Conservation (phyloP, 1,140 invertebrate species). For the Chironomus tepperi region DNA sequence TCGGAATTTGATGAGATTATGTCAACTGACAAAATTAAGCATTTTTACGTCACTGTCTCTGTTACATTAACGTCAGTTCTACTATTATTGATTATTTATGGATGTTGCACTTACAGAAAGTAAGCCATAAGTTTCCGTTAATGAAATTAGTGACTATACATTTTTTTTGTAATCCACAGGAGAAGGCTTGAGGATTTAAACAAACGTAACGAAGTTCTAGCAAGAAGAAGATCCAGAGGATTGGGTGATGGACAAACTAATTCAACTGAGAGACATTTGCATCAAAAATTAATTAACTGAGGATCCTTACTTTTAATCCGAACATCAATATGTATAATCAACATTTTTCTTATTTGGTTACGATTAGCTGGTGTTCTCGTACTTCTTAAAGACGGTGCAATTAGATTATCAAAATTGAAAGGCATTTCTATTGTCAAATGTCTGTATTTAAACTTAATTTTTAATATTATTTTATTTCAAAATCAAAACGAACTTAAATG, state of each 20-base stretch:
- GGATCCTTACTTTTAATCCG: too few species aligned
- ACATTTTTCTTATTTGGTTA: neutral
- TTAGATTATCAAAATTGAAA: constrained; percentile 29
- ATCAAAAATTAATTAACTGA: neutral
- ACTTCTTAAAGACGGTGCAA: constrained; percentile 24
- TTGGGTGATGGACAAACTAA: neutral
- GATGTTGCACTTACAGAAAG: constrained; percentile 10
- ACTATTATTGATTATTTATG: constrained; percentile 25
- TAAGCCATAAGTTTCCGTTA: neutral
- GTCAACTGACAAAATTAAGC: constrained; percentile 11
- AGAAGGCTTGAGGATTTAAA: constrained; percentile 26
- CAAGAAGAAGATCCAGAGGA: neutral
- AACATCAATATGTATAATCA: too few species aligned
- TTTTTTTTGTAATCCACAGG: neutral
- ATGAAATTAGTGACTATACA: neutral
- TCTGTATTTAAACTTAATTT: too few species aligned
- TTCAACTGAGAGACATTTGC: neutral
- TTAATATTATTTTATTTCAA: too few species aligned
- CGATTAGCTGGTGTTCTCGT: constrained; percentile 25
- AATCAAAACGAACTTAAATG: too few species aligned
- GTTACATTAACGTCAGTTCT: neutral
- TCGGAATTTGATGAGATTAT: neutral
- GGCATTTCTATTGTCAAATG: constrained; percentile 17
- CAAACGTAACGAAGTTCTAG: constrained; percentile 11
- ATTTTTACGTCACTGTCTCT: neutral